These are phyloP conservation scores for Eupithecia tripunctaria DNA, from an alignment of 2,888 invertebrate species.

Conservation along the genomic window DNA sequence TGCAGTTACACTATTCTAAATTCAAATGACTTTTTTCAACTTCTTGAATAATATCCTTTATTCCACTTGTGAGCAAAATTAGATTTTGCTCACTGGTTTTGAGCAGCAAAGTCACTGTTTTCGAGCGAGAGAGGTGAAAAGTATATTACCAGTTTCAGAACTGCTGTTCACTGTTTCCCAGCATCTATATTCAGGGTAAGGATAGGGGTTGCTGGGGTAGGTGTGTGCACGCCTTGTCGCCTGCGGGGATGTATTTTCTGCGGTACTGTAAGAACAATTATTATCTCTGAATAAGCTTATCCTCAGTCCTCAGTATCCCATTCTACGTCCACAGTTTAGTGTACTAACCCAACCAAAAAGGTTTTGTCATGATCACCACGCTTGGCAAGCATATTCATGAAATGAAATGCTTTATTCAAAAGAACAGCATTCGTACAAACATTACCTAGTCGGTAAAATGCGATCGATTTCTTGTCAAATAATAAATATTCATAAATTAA, in stretches of 20 bases:
- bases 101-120: too few relatives aligned
- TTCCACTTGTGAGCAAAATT: too few relatives aligned
- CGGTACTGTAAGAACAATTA: conserved; percentile 44
- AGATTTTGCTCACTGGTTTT: too few relatives aligned
- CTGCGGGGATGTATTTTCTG: conserved; percentile 43
- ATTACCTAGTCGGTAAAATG: too few relatives aligned
- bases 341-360: background rate
- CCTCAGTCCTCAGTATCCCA: background rate
- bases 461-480: too few relatives aligned
- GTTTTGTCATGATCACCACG: background rate
- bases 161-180: conserved; percentile 62
- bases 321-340: background rate
- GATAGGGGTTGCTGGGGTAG: conserved; percentile 14
- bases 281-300: background rate
- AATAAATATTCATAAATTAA: too few relatives aligned
- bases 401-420: too few relatives aligned
- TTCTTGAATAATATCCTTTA: too few relatives aligned
- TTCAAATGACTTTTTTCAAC: too few relatives aligned
- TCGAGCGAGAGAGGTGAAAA: too few relatives aligned
- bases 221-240: background rate
- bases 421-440: too few relatives aligned
- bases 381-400: background rate
- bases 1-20: too few relatives aligned
- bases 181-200: conserved; percentile 64
- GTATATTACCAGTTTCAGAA: conserved; percentile 1